Evolutionary conservation across 2,888 invertebrate genomes (phyloP).

Genomic region (Idaea biselata): DNA sequence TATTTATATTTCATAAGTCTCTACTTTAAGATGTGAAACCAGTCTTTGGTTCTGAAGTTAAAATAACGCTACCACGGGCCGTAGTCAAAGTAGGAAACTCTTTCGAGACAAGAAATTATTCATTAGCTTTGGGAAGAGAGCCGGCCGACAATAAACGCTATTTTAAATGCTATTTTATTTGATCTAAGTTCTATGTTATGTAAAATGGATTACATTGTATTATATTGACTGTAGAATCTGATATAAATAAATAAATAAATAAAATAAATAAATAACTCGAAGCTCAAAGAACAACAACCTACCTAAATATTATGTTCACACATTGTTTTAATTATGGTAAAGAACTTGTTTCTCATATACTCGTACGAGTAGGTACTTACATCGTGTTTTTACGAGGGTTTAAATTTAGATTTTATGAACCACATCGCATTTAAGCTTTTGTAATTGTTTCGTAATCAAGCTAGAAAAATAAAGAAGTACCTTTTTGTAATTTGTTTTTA

Average conservation of each 20-base stretch:
- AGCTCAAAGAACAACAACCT: slow-evolving; percentile 19
- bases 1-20: neutral
- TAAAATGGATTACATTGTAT: too few species aligned
- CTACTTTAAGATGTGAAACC: neutral
- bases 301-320: slow-evolving; percentile 7
- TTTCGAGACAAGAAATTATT: slow-evolving; percentile 54
- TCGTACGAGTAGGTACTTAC: too few species aligned
- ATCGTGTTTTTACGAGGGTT: neutral
- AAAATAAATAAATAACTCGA: too few species aligned
- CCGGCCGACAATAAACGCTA: slow-evolving; percentile 17
- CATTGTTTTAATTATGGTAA: slow-evolving; percentile 22
- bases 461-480: too few species aligned
- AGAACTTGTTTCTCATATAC: slow-evolving; percentile 28
- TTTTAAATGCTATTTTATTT: too few species aligned
- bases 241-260: too few species aligned
- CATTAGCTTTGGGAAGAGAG: slow-evolving; percentile 41
- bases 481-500: too few species aligned
- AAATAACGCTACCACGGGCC: slow-evolving; percentile 29
- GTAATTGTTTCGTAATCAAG: too few species aligned
- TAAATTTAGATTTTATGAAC: neutral
- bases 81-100: slow-evolving; percentile 47
- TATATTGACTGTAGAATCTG: too few species aligned
- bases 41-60: neutral
- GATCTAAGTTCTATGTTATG: too few species aligned
- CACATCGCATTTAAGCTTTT: neutral